Evolutionary conservation across 1,140 invertebrate genomes (phyloP).

Genomic region (Teleogryllus occipitalis): DNA sequence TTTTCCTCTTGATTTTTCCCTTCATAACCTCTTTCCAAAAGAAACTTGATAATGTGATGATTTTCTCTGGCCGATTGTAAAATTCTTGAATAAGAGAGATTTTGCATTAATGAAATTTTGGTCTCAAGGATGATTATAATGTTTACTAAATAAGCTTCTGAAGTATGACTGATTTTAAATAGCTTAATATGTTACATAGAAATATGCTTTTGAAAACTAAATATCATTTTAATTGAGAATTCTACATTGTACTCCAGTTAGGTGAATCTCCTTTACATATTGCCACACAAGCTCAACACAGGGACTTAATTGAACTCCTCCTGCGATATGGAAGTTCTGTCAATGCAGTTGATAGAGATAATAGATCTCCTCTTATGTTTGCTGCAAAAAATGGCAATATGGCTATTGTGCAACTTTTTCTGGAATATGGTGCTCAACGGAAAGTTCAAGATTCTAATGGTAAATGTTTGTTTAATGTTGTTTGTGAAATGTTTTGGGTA

Average conservation of each 20-base stretch:
- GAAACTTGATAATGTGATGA: too few relatives aligned
- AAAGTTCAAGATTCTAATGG: constrained; percentile 31
- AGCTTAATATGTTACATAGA: too few relatives aligned
- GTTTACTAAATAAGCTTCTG: not conserved
- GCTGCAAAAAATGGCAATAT: constrained; percentile 27
- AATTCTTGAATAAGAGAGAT: too few relatives aligned
- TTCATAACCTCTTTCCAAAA: too few relatives aligned
- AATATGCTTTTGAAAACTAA: too few relatives aligned
- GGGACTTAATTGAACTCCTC: constrained; percentile 23
- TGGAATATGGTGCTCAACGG: constrained; percentile 31
- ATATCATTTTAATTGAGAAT: not conserved
- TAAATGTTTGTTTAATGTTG: constrained; percentile 16
- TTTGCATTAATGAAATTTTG: too few relatives aligned
- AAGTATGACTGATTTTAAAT: not conserved
- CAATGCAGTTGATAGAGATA: constrained; percentile 21
- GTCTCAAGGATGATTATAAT: not conserved
- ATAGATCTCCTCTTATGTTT: constrained; percentile 24
- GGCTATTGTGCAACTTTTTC: constrained; percentile 28
- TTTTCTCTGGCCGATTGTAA: too few relatives aligned
- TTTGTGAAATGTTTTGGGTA: not conserved
- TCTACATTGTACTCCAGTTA: not conserved
- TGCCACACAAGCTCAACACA: constrained; percentile 22
- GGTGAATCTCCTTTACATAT: constrained; percentile 24
- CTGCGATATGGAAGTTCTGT: constrained; percentile 23
- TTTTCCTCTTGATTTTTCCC: too few relatives aligned